phyloP scores from a whole-genome alignment of 2,888 invertebrate genomes.

The Saturnia pavonia region DNA sequence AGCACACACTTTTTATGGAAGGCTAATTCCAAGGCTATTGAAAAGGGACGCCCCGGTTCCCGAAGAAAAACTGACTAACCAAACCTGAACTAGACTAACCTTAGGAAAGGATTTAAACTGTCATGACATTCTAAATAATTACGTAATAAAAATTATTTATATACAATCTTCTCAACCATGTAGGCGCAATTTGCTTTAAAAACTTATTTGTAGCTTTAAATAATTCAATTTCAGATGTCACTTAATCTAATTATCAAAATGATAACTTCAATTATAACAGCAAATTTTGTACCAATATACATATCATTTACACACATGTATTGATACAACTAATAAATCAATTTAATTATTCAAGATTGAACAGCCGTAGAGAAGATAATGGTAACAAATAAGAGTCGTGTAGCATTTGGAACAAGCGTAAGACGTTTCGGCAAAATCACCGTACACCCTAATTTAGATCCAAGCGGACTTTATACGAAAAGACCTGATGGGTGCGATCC shows the following conservation, averaged over 20 bases:
- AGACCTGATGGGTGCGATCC: constrained; percentile 59
- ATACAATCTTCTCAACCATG: not conserved
- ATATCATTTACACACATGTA: not conserved
- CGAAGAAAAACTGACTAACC: too few relatives aligned
- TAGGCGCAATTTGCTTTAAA: not conserved
- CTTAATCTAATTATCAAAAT: not conserved
- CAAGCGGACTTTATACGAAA: constrained; percentile 49
- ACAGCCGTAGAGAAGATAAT: constrained; percentile 23
- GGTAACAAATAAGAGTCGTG: constrained; percentile 27
- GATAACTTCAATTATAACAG: not conserved
- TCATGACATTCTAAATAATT: too few relatives aligned
- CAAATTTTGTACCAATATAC: not conserved
- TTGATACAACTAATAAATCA: not conserved
- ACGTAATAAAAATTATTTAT: too few relatives aligned
- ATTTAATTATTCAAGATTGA: not conserved
- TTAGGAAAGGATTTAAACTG: too few relatives aligned
- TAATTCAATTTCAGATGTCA: not conserved
- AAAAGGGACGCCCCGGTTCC: too few relatives aligned
- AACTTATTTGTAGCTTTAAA: not conserved
- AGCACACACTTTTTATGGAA: too few relatives aligned
- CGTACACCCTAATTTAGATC: constrained; percentile 61
- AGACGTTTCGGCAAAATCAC: constrained; percentile 58
- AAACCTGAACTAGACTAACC: too few relatives aligned
- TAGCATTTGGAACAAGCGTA: constrained; percentile 45
- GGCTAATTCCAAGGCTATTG: too few relatives aligned